Evolutionary conservation across 2,888 invertebrate species (phyloP), one percentile per base, ranked within the genome.

Genomic region (Pedicia rivosa): DNA sequence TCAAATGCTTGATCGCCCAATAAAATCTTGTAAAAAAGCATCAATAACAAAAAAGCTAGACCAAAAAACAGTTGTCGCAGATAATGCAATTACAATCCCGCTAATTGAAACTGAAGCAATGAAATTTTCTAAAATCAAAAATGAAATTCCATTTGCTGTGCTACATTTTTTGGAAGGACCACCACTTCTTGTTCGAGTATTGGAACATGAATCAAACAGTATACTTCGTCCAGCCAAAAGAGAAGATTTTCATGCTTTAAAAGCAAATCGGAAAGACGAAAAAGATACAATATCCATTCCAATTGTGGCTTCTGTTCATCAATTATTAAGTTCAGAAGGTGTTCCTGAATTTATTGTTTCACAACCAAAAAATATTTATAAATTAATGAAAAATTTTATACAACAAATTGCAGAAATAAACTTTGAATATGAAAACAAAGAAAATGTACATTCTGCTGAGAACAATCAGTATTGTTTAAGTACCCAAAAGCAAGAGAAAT

Each of bases 121-220:
- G 77, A 69, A 69, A 35, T 66, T 68, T 7, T 77, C 78, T 4
- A 48, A 73, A 41, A 62, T 69, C 5, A 68, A 70, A 3, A 72
- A 70, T 30, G 74, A 78, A 52, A 76, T 72, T 0, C 78, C 79
- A 0, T 80, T 79, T 49, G 79, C 78, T 1, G 58, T 79, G 34
- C 57, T 78, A 35, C 73, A 76, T 45, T 75, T 78, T 10, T 65
- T 72, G 28, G 69, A 69, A 45, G 74, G 74, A 8, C 67, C 70
- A 38, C 76, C 78, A 1, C 73, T 78, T 2, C 56, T 80, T 32
- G 78, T 80, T 10, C 74, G 78, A 48, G 72, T 79, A 2, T 59
- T 73, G 36, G 66, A 71, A 44, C 27, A 30, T 24, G 35, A 28
- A 8, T 32, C 39, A 37, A 33, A 40, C 14, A 40, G 38, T 20